Conservation (phyloP, 2,113 vertebrate species). For the Heterotis niloticus region DNA sequence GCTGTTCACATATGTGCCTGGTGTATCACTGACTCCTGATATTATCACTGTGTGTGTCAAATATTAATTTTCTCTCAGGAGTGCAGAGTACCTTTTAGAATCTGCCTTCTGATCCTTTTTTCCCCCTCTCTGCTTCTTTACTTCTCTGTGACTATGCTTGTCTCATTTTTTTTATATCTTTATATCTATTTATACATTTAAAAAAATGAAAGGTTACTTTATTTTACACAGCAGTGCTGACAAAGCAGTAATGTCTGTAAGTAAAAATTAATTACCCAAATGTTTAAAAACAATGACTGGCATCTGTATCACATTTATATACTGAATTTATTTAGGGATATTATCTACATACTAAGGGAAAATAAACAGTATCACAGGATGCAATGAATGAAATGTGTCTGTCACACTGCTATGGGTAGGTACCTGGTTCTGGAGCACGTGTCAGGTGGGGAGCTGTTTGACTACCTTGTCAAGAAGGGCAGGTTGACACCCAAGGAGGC, state of each 20-base stretch:
- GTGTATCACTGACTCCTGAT: conserved; percentile 26
- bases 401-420: conserved; percentile 47
- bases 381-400: background rate
- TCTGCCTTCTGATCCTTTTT: conserved; percentile 6
- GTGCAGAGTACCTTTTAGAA: background rate
- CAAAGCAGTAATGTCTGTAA: too few species aligned
- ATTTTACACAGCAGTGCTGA: background rate
- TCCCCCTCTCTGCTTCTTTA: background rate
- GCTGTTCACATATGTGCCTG: background rate
- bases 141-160: background rate
- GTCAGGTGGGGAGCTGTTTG: conserved; percentile 86
- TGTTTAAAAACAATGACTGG: too few species aligned
- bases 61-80: background rate
- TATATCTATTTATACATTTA: background rate
- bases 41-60: background rate
- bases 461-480: conserved; percentile 89
- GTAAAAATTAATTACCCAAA: too few species aligned
- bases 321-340: too few species aligned
- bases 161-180: too few species aligned
- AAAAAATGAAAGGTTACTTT: background rate
- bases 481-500: conserved; percentile 87
- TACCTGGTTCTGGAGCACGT: conserved; percentile 90
- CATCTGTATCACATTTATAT: too few species aligned
- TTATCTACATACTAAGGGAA: too few species aligned
- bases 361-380: too few species aligned